Percentiles rank a stretch among this genome's conserved stretches.
These are phyloP conservation scores for Polypterus senegalus DNA, from an alignment of 2,113 vertebrate genomes.

Conservation along the genomic window DNA sequence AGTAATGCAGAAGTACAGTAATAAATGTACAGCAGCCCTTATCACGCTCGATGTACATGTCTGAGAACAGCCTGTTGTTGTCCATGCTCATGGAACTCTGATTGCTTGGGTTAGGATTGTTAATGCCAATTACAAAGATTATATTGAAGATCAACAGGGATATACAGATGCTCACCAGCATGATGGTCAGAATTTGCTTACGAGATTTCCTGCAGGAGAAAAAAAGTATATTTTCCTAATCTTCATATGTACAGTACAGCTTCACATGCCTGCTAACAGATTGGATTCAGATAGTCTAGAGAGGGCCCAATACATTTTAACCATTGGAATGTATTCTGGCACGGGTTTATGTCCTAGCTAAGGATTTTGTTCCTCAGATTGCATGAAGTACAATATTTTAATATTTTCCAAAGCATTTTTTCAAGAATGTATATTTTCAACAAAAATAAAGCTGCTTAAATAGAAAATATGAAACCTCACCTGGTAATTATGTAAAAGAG, in stretches of 20 bases:
- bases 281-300: no score
- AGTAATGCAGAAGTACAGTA: constrained; percentile 42
- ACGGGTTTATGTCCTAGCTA: no score
- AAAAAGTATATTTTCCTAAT: constrained; percentile 1
- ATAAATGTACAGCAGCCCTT: constrained; percentile 18
- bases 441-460: neutral
- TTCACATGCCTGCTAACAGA: no score
- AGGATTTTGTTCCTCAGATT: no score
- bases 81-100: accelerated
- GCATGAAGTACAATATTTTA: no score
- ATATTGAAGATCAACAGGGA: constrained; percentile 53
- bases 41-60: neutral
- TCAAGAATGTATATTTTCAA: neutral
- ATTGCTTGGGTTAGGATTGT: constrained; percentile 31
- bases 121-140: constrained; percentile 47
- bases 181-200: constrained; percentile 29
- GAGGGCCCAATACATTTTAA: no score
- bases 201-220: constrained; percentile 28
- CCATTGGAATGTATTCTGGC: no score
- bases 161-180: constrained; percentile 42
- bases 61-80: constrained; percentile 19
- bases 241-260: no score
- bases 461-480: constrained; percentile 17
- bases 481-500: constrained; percentile 27
- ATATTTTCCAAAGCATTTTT: no score